Base-by-base conservation (phyloP, 1,140 invertebrate species). In the Drosophila repleta region DNA sequence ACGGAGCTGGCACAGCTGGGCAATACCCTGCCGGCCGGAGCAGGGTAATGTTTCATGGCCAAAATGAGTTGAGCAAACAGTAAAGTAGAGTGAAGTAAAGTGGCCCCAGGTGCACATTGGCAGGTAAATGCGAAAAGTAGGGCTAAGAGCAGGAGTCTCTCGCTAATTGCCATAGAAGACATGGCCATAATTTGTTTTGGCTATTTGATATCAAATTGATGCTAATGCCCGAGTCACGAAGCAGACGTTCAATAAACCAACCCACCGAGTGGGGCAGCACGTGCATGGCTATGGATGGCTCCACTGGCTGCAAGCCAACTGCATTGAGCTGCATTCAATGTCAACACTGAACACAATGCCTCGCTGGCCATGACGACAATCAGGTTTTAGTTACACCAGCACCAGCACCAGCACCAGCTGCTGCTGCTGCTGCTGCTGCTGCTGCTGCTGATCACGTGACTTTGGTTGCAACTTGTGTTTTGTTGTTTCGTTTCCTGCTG, bases 311-410 rank as follows among this genome's bases (percentile, higher is more conserved):
- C n/a, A 18, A 43, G 63, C 49, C 52, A 81, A 76, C 43, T 69
- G 71, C 74, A 77, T 62, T 75, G 57, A 58, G 74, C 66, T 73
- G 71, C 57, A 82, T 77, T 84, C 82, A 84, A 85, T 81, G 81
- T 85, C 82, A 87, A 81, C 63, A 78, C 70, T 70, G 61, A 76
- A 53, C 64, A 53, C 64, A 75, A 57, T 79, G 75, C 71, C 71
- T 64, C 79, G 77, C 61, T 48, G 64, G 60, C 60, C 67, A 41
- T 70, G 66, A 58, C n/a, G 58, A 58, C n/a, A 18, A 79, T 67
- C 79, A 56, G 70, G 79, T 35, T 35, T 48, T 46, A n/a, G 56
- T 62, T 13, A 10, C 35, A 52, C n/a, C 32, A 15, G 66, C 56
- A 75, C 58, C 61, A 63, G 55, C 43, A 20, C 10, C 17, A 41